Evolutionary conservation across 2,113 vertebrate genomes (phyloP), one percentile per base, ranked within the genome.

Genomic region (Pampusana beccarii): DNA sequence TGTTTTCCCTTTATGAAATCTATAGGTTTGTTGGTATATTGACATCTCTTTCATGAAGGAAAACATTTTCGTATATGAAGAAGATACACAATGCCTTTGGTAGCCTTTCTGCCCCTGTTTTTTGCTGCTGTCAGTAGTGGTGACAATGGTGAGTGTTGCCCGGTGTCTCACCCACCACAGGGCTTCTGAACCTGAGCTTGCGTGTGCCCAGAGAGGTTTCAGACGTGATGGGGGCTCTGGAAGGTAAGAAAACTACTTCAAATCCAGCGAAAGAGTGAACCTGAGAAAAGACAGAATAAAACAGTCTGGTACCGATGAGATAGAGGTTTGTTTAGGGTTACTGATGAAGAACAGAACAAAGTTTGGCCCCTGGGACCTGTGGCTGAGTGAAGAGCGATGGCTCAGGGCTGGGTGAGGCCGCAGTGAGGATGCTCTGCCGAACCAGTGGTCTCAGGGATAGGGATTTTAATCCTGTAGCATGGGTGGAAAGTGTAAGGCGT

Each of bases 121-220:
- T 67, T 54, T 0, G 0, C 28, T 11, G 7, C 62, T 78, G 36
- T 48, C 8, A 3, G 62, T 3, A 17, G n/a, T 9, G 46, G 24
- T 67, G 54, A 4, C 0, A 13, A 3, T 21, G 51, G 42, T 56
- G 77, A 75, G 40, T 38, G 1, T 1, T 79, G 65, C 26, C 31
- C 46, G 21, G 33, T 7, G 51, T 61, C 71, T n/a, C 62, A 71
- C 10, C 26, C 44, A 50, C 48, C 0, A 0, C 34, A 34, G 40
- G 71, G n/a, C 86, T 93, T 60, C 70, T 77, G 16, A 70, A 10
- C 7, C 10, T 31, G 26, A 19, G 25, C 50, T 69, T 40, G 13
- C 40, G 33, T 61, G 87, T 77, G 44, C 36, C 16, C 36, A 12
- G 46, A 51, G 50, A 46, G 33, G n/a, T 54, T 54, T 60, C 51